Percentiles rank a stretch among this genome's conserved stretches.
phyloP scores from a whole-genome alignment of 1,140 invertebrate genomes.

The Parapsyche elsis region DNA sequence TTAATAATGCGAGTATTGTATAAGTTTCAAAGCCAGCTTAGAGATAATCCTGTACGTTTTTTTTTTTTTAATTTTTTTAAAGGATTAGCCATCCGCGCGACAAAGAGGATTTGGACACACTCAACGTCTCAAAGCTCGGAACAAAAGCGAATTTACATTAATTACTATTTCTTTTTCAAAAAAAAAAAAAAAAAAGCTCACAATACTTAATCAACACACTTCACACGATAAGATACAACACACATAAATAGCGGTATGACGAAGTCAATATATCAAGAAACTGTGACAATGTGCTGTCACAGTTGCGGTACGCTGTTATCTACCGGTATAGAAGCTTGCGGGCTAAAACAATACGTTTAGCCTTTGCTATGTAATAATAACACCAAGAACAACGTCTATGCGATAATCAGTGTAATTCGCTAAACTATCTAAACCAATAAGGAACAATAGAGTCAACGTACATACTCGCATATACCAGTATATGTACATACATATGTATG shows the following conservation, averaged over 20 bases:
- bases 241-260: too few relatives aligned
- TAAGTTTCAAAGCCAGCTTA: conserved; percentile 17
- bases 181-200: too few relatives aligned
- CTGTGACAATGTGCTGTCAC: not conserved
- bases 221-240: too few relatives aligned
- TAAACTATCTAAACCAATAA: conserved; percentile 8
- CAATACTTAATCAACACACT: too few relatives aligned
- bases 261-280: conserved; percentile 1
- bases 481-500: not conserved
- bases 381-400: not conserved
- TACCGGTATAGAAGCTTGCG: not conserved
- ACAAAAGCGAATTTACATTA: too few relatives aligned
- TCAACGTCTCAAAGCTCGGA: too few relatives aligned
- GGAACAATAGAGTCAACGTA: not conserved
- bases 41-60: conserved; percentile 1
- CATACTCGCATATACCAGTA: not conserved
- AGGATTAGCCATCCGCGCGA: conserved; percentile 15
- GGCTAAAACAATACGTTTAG: not conserved
- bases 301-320: not conserved
- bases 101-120: not conserved
- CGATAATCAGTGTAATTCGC: conserved; percentile 2
- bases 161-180: too few relatives aligned
- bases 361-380: not conserved
- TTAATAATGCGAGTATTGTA: conserved; percentile 13
- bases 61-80: conserved; percentile 29